Base-by-base conservation (phyloP, 2,113 vertebrate species). In the Pelecanus crispus region DNA sequence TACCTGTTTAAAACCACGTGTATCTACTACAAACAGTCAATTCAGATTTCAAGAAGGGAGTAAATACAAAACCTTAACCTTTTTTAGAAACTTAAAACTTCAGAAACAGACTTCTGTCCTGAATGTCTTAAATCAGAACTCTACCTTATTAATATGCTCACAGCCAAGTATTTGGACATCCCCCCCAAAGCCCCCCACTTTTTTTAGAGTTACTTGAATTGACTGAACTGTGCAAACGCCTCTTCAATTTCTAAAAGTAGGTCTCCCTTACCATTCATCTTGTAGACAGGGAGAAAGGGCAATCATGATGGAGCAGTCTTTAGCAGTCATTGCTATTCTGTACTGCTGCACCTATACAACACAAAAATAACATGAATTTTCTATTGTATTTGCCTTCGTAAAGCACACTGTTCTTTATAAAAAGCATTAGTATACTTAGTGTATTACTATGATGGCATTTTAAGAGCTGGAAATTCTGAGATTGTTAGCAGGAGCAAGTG, bases 301-400 rank as follows among this genome's bases (percentile, higher is more conserved):
- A 6, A 99, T 98, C 99, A 99, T 99, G 95, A 99, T 98, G 86
- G 99, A 99, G 96, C 99, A 99, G 97, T 99, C 99, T 92, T 99
- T 99, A 36, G 99, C 99, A 0, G 99, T 99, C 99, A 99, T 99
- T 68, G 99, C 98, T 13, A 99, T 99, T 62, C 99, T 98, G 97
- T 99, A 99, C 97, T 99, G 99, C 88, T 99, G 99, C 88, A 99
- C 98, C 99, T 99, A 77, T 1, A 17, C 59, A 71, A 85, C 53
- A 52, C 2, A 53, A 68, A 81, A 42, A 19, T 1, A 44, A 29
- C 10, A 50, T 5, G 28, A 10, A 8, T 71, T 49, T 82, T 29
- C 56, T 40, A 18, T 74, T 34, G 16, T 56, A 17, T 59, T 70
- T 63, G 24, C 50, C 65, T 32, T 14, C 42, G 24, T 13, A 42